phyloP scores from a whole-genome alignment of 2,888 invertebrate genomes.

The Parnassius apollo region DNA sequence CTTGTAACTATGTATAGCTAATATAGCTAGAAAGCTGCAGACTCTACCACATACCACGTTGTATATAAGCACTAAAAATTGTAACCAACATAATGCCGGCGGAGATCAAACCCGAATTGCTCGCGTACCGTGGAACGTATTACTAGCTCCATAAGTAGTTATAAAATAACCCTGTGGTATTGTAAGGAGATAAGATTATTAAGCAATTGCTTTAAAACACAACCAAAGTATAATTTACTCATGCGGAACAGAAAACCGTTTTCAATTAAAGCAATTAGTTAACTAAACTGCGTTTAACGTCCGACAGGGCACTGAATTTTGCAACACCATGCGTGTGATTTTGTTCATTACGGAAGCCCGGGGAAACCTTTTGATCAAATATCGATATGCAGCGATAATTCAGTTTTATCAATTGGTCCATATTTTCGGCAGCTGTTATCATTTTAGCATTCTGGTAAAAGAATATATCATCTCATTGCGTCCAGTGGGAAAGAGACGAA shows the following conservation, averaged over 20 bases:
- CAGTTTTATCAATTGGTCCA: too few relatives aligned
- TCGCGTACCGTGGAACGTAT: too few relatives aligned
- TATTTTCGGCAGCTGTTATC: too few relatives aligned
- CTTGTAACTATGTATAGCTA: too few relatives aligned
- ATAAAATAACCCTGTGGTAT: background rate
- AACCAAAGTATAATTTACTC: conserved; percentile 2
- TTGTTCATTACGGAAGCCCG: conserved; percentile 18
- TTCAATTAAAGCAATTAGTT: conserved; percentile 25
- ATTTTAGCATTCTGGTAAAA: too few relatives aligned
- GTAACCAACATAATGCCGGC: too few relatives aligned
- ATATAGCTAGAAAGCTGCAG: too few relatives aligned
- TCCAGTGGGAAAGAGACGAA: too few relatives aligned
- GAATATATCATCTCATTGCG: too few relatives aligned
- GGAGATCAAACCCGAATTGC: too few relatives aligned
- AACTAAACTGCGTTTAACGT: conserved; percentile 23
- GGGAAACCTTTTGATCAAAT: background rate
- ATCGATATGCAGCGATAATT: background rate
- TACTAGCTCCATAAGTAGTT: background rate
- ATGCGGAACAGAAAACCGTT: conserved; percentile 1
- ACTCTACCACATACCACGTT: too few relatives aligned
- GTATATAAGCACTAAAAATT: too few relatives aligned
- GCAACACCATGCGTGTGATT: conserved; percentile 16
- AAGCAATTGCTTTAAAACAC: conserved; percentile 1
- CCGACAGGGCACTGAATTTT: conserved; percentile 13
- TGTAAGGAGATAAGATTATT: background rate